Percentiles rank a stretch among this genome's conserved stretches.
phyloP scores from a whole-genome alignment of 30 jellyfish, hydroid and myxozoan species.

The Sanderia malayensis region DNA sequence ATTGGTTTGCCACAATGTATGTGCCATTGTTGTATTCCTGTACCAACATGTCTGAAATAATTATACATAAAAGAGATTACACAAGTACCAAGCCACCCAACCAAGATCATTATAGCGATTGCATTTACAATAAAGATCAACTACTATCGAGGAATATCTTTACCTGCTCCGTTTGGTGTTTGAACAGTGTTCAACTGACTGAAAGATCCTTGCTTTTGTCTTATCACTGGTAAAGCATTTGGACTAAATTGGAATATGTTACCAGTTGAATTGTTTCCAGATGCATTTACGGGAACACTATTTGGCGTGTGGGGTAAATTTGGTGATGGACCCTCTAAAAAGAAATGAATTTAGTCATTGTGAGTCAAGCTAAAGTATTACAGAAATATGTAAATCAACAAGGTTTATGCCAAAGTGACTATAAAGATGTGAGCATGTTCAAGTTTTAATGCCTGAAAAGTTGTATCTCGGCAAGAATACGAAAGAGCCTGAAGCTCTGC shows the following conservation, averaged over 20 bases:
- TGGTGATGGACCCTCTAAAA: constrained; percentile 32
- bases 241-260: constrained; percentile 68
- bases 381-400: too few species aligned
- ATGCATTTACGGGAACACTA: constrained; percentile 58
- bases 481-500: too few species aligned
- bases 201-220: constrained; percentile 55
- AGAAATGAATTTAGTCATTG: too few species aligned
- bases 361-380: too few species aligned
- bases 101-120: background rate
- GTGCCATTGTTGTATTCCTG: constrained; percentile 8
- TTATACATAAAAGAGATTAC: background rate
- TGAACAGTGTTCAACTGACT: constrained; percentile 42
- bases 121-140: too few species aligned
- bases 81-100: background rate
- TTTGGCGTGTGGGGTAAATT: constrained; percentile 77
- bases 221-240: constrained; percentile 38
- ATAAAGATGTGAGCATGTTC: too few species aligned
- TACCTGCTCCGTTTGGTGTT: constrained; percentile 51
- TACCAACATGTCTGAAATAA: background rate
- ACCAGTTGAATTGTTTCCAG: constrained; percentile 44
- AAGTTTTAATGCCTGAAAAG: too few species aligned
- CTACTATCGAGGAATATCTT: too few species aligned
- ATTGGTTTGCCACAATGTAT: background rate
- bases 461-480: too few species aligned
- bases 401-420: too few species aligned